These are phyloP conservation scores for Thecocarcelia acutangulata DNA, from an alignment of 2,888 invertebrate species.

Conservation along the genomic window DNA sequence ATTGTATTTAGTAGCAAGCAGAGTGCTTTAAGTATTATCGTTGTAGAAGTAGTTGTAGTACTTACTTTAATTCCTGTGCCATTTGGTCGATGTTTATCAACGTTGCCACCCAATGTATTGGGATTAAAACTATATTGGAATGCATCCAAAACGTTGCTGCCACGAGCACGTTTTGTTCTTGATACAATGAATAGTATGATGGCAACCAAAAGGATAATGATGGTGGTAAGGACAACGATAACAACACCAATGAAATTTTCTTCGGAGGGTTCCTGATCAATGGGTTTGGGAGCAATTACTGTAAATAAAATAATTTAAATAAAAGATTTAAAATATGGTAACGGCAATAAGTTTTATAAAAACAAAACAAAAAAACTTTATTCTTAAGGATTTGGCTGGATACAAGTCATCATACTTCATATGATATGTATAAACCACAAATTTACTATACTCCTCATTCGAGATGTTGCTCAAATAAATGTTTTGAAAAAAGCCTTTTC, in stretches of 20 bases:
- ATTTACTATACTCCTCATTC: too few species aligned
- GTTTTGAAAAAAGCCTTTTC: too few species aligned
- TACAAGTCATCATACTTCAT: too few species aligned
- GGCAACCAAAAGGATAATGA: constrained; percentile 87
- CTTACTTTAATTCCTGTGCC: constrained; percentile 82
- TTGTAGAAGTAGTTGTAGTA: constrained; percentile 43
- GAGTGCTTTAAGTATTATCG: constrained; percentile 41
- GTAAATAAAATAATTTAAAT: neutral
- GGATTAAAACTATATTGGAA: constrained; percentile 82
- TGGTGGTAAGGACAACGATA: constrained; percentile 87
- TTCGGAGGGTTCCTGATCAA: constrained; percentile 83
- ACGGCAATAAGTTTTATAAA: constrained; percentile 9
- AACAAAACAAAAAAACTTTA: neutral
- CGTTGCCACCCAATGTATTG: constrained; percentile 80
- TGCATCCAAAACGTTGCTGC: constrained; percentile 81
- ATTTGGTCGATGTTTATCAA: constrained; percentile 82
- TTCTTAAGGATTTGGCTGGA: too few species aligned
- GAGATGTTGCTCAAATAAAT: too few species aligned
- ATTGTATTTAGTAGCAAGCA: constrained; percentile 40
- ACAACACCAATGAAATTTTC: constrained; percentile 85
- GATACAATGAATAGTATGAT: constrained; percentile 88
- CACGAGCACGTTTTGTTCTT: constrained; percentile 83
- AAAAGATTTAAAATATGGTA: constrained; percentile 52
- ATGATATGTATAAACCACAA: too few species aligned
- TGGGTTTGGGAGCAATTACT: constrained; percentile 83